Base-by-base conservation (phyloP, 1,140 invertebrate genomes). In the Mya arenaria region DNA sequence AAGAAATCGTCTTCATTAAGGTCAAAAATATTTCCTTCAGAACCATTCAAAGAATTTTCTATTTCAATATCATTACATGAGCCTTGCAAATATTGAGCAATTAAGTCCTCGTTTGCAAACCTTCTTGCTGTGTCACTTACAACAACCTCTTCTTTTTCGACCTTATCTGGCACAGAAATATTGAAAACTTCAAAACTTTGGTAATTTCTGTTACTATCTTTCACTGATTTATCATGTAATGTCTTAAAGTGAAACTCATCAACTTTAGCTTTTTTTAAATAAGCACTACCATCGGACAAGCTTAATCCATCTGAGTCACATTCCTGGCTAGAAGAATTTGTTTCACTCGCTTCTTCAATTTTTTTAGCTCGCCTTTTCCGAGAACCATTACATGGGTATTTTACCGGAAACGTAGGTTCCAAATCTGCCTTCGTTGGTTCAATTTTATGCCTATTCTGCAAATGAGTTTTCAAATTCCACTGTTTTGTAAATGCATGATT, bases 401-500 rank as follows among this genome's bases (percentile, higher is more conserved):
- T 52, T 23, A 75, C 60, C 30, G 77, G 66, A 44, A 30, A 19
- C 39, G 34, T 69, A 28, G 77, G 77, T 48, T 80, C 62, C 30
- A 80, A 55, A 48, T 80, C 77, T 23, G 56, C 48, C 48, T 80
- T 80, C n/a, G 65, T 71, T 23, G 77, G 77, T 39, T 80, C 63
- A 34, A 80, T 80, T 71, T 80, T 80, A 41, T 80, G 77, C n/a
- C 77, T 36, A 23, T 80, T 80, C 41, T 80, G 62, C 58, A 80
- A 80, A 80, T 80, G 77, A 60, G 77, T 80, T 62, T 80, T 80
- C 39, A 80, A 71, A 30, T 80, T 80, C 77, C 77, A 80, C 77
- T 80, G 77, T 34, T 80, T 80, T 8, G 77, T 80, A 44, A 80
- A 80, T 39, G 77, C 77, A 48, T 80, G 77, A 62, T 80, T 68